A percentile compares a stretch with the other conserved stretches of the same genome.
Conservation (phyloP, 2,888 invertebrate species). For the Ptilodon capucinus region DNA sequence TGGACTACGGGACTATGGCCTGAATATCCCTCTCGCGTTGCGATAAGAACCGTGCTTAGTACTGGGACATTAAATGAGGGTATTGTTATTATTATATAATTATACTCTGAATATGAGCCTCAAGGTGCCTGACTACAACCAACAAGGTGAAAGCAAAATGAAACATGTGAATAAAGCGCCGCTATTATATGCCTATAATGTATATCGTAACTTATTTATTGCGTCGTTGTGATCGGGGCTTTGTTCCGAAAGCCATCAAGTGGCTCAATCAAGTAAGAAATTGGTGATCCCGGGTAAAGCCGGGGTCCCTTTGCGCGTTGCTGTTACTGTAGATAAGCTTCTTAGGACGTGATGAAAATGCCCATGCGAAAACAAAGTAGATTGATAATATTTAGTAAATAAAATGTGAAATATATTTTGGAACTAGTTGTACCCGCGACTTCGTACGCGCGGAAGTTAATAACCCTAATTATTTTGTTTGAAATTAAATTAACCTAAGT, state of each 20-base stretch:
- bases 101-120: too few species aligned
- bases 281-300: slow-evolving; percentile 67
- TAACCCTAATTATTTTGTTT: too few species aligned
- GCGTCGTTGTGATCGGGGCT: slow-evolving; percentile 47
- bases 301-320: slow-evolving; percentile 46
- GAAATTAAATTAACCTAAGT: too few species aligned
- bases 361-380: slow-evolving; percentile 50
- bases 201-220: slow-evolving; percentile 31
- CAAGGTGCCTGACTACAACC: too few species aligned
- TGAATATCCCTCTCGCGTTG: too few species aligned
- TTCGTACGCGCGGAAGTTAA: too few species aligned
- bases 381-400: slow-evolving; percentile 34
- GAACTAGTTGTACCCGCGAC: slow-evolving; percentile 1
- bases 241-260: slow-evolving; percentile 76
- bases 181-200: neutral
- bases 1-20: too few species aligned
- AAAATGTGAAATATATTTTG: slow-evolving; percentile 2
- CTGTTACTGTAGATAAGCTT: slow-evolving; percentile 66
- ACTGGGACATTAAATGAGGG: too few species aligned
- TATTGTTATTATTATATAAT: too few species aligned
- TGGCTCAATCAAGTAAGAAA: slow-evolving; percentile 79
- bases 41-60: slow-evolving; percentile 2
- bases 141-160: neutral
- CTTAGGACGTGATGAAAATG: slow-evolving; percentile 64
- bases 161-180: neutral